Conservation (phyloP, 1,140 invertebrate species). For the Pogonomyrmex barbatus region DNA sequence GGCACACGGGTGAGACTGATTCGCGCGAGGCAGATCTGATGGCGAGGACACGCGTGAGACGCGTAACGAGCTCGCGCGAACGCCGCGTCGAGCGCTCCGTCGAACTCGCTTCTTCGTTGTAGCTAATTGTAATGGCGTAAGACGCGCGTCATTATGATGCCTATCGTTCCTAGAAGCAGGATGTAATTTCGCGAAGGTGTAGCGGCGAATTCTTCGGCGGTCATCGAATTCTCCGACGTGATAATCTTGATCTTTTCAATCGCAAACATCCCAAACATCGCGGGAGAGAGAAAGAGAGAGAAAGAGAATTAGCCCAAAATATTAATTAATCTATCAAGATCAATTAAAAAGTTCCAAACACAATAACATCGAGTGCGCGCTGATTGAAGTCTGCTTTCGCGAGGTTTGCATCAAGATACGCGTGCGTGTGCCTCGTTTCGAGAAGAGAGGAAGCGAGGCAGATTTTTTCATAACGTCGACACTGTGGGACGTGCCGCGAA, state of each 20-base stretch:
- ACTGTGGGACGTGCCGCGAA: conserved; percentile 40
- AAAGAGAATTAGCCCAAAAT: background rate
- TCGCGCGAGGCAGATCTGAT: conserved; percentile 73
- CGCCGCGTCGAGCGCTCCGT: conserved; percentile 28
- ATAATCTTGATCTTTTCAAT: background rate
- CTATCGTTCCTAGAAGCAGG: conserved; percentile 59
- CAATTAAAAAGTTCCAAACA: conserved; percentile 2
- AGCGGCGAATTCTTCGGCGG: conserved; percentile 52
- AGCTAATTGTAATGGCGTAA: conserved; percentile 57
- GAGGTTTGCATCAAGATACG: background rate
- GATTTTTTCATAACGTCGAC: conserved; percentile 32
- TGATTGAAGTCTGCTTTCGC: background rate
- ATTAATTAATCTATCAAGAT: background rate
- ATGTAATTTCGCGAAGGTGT: conserved; percentile 59
- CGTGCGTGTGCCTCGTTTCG: background rate
- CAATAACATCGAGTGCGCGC: background rate
- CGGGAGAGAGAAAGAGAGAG: background rate
- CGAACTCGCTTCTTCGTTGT: conserved; percentile 50
- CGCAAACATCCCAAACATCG: background rate
- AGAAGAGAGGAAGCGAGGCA: conserved; percentile 9
- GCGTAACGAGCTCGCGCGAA: conserved; percentile 67
- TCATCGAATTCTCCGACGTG: conserved; percentile 52
- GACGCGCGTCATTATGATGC: conserved; percentile 60
- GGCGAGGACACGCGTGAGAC: conserved; percentile 69
- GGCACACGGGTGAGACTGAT: conserved; percentile 72